These are phyloP conservation scores for Homalodisca vitripennis DNA, from an alignment of 1,140 invertebrate species.

Conservation along the genomic window DNA sequence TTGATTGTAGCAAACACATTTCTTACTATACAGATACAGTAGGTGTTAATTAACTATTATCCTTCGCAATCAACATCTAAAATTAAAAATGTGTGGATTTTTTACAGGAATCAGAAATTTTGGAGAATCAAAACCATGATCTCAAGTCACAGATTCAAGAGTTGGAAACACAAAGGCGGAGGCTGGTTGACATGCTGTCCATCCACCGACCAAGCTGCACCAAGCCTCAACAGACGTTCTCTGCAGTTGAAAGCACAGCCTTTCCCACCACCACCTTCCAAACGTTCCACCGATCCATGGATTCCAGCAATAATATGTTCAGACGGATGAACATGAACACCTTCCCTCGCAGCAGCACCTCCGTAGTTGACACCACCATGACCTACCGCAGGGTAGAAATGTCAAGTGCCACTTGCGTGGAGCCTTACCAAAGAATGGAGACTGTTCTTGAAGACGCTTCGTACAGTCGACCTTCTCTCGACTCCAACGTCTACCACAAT, in stretches of 20 bases:
- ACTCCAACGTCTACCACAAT: slow-evolving; percentile 13
- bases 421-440: slow-evolving; percentile 23
- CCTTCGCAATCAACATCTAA: too few species aligned
- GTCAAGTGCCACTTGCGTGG: slow-evolving; percentile 9
- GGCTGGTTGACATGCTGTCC: slow-evolving; percentile 72
- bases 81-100: too few species aligned
- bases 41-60: too few species aligned
- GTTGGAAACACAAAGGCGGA: slow-evolving; percentile 67
- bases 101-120: slow-evolving; percentile 73
- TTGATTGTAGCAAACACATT: too few species aligned
- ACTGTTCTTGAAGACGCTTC: slow-evolving; percentile 1
- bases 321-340: slow-evolving; percentile 13
- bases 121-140: slow-evolving; percentile 85
- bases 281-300: neutral
- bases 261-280: neutral
- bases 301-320: neutral
- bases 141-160: slow-evolving; percentile 79
- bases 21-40: too few species aligned
- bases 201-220: slow-evolving; percentile 66
- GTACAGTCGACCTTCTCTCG: neutral
- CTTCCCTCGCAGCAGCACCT: slow-evolving; percentile 4
- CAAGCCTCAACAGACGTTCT: slow-evolving; percentile 54
- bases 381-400: slow-evolving; percentile 23
- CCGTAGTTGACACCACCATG: neutral
- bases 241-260: neutral